phyloP scores from a whole-genome alignment of 1,140 invertebrate species.

The fruit fly (Drosophila melanogaster) region DNA sequence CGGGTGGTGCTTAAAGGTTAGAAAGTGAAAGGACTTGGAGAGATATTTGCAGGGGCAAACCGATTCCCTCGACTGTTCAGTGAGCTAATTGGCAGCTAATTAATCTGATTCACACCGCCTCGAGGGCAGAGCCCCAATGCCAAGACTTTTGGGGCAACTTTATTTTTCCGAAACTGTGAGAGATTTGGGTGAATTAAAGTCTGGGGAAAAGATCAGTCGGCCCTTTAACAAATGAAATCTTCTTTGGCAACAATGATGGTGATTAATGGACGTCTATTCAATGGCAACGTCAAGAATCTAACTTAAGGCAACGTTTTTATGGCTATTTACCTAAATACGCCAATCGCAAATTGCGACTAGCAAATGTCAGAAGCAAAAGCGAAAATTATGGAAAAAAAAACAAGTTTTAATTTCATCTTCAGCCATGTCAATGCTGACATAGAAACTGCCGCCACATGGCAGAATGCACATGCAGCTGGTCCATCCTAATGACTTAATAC shows the following conservation, averaged over 20 bases:
- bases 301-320: conserved; percentile 50
- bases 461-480: conserved; percentile 44
- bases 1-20: neutral
- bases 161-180: conserved; percentile 9
- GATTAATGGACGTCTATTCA: conserved; percentile 27
- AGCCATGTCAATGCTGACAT: conserved; percentile 60
- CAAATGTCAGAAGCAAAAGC: conserved; percentile 72
- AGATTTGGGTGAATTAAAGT: neutral
- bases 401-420: conserved; percentile 71
- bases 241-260: conserved; percentile 12
- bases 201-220: neutral
- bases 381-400: conserved; percentile 60
- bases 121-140: conserved; percentile 39
- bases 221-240: neutral
- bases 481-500: conserved; percentile 65
- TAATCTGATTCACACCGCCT: conserved; percentile 57
- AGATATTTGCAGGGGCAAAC: conserved; percentile 3
- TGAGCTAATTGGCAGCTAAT: conserved; percentile 70
- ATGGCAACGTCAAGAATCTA: conserved; percentile 51
- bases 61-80: conserved; percentile 29
- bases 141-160: conserved; percentile 21
- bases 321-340: conserved; percentile 74
- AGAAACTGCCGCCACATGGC: conserved; percentile 56
- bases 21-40: conserved; percentile 69
- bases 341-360: conserved; percentile 55